Base-by-base conservation (phyloP, 1,140 invertebrate species). In the Drosophila mojavensis region DNA sequence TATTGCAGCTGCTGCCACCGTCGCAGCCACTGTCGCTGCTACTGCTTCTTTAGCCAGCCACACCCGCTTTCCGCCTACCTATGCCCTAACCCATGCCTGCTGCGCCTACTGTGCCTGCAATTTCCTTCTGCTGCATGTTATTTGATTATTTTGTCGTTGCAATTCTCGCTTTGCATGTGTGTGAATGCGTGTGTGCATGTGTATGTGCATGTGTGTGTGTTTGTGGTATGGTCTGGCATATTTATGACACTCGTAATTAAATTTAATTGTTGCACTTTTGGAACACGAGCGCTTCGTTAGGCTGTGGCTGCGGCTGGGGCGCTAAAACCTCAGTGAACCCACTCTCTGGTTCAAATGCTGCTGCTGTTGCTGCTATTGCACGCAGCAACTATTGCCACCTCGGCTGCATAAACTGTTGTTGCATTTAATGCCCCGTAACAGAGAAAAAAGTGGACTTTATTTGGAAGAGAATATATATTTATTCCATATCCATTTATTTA, bases 231-330 rank as follows among this genome's bases (percentile, higher is more conserved):
- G 63, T 64, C 64, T 89, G 83, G 84, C 84, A 88, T 88, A 88
- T 88, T 88, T 88, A 88, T 88, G 83, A 89, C 84, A 89, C 74
- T 84, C 80, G 84, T 88, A 89, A 88, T 88, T 88, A 88, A 88
- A 84, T 88, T 88, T 88, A 88, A 88, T 88, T 88, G 84, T 88
- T 88, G 84, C 84, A 89, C 84, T 88, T 90, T 82, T 78, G 62
- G 67, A 75, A 61, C 66, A 60, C 66, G 66, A 75, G 39, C 60
- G 73, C 60, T 55, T 75, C 73, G 74, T 81, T 80, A 75, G 71
- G 71, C 66, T 81, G 80, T 79, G 80, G 80, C 73, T 81, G 80
- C 80, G 80, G 80, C 73, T 65, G 68, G 54, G 63, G 71, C 56
- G 63, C 67, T 74, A 79, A 83, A 88, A 89, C 73, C 64, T 82